Base-by-base conservation (phyloP, 2,888 invertebrate species). In the Pammene fasciana region DNA sequence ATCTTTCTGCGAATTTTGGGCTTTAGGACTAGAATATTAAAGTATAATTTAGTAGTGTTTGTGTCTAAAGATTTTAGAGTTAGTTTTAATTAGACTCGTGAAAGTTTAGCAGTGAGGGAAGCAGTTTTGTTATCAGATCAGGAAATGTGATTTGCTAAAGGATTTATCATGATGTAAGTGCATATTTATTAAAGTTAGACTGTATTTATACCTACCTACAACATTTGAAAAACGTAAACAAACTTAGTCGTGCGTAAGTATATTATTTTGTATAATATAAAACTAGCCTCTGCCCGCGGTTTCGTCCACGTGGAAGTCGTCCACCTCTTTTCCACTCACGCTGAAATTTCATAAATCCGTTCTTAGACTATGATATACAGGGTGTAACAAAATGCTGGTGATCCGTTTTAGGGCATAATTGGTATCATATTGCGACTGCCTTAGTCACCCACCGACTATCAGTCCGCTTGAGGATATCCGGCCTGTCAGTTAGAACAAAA, bases 51-150 rank as follows among this genome's bases (percentile, higher is more conserved):
- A 14, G 9, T 2, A 36, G 56, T 36, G 26, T 13, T 10, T 38
- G 36, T 45, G 18, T 48, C 38, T 54, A 48, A 34, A 16, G 43
- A 38, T 61, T 50, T 61, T 61, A 61, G 61, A 61, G 34, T 45
- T n/a, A 50, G 38, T 61, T 50, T 50, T n/a, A 61, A 52, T 41
- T 9, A 38, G 61, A 61, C 38, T 41, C 45, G 60, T 54, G 67
- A 67, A 67, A 67, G 67, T 62, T 62, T 52, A 5, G 48, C 59
- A 61, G 62, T 52, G 62, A 26, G n/a, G 54, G 50, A 52, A 62
- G 18, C 18, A 50, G 18, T 61, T 50, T 50, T 41, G 48, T 61
- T 50, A 50, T 52, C 36, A 14, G 36, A 8, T 48, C 36, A 36
- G 10, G 16, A 9, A 38, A 62, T 62, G 62, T 52, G 62, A 62